Base-by-base conservation (phyloP, 2,113 vertebrate species). In the Synchiropus splendidus region DNA sequence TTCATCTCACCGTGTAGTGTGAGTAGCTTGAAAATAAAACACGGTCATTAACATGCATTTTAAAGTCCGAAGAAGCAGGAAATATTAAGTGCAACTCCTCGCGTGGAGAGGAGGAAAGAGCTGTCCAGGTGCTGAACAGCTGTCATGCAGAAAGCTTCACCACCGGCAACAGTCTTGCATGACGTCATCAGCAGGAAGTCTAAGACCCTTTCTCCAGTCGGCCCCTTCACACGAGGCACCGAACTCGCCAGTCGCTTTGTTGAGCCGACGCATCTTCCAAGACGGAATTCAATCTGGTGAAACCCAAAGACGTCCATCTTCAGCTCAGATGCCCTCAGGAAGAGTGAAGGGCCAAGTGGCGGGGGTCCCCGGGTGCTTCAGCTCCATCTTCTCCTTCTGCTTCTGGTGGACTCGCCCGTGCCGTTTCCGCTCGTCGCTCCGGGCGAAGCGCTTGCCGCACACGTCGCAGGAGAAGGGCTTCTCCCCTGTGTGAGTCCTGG, bases 391-490 rank as follows among this genome's bases (percentile, higher is more conserved):
- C 37, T 92, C 92, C 75, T 94, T 97, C 79, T 98, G 94, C 77
- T 97, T 95, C 42, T 89, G 83, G 74, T 98, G 94, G 42, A 98
- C 93, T 9, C 95, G 93, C 58, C 92, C 89, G 74, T 98, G 94
- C 3, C 94, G 75, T 31, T 98, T 98, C 69, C 95, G 88, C 66
- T 98, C 94, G 30, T 98, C 94, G 50, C 85, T 88, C 42, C 94
- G 75, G 63, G 94, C 94, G 15, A 98, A 98, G 46, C 94, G 84
- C 59, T 93, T 91, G 61, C 94, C 94, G 45, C 94, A 98, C 40
- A 92, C 88, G 60, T 98, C 94, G 45, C 94, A 98, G 41, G 94
- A 93, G 42, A 97, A 98, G 40, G 94, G 94, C 62, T 98, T 98
- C 82, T 98, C 94, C 0, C 94, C 94, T 0, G 94, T 98, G 86